These are phyloP conservation scores for Aleiodes alternator DNA, from an alignment of 2,888 invertebrate genomes.

Conservation along the genomic window DNA sequence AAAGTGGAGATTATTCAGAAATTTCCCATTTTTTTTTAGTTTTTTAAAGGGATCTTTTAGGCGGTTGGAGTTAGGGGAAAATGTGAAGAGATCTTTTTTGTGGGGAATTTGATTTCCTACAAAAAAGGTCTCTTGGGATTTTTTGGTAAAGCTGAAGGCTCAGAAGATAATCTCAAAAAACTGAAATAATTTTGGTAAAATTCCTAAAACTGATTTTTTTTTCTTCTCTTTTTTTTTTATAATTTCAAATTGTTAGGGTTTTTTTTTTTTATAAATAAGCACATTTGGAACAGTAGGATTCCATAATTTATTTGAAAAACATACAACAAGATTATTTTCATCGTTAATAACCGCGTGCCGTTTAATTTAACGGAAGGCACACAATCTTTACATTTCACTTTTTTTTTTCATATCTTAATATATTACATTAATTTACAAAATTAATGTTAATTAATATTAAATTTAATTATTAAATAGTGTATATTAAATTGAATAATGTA, in stretches of 20 bases:
- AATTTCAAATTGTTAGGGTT: background rate
- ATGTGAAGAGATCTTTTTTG: no score
- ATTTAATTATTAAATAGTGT: slow-evolving; percentile 49
- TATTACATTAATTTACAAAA: slow-evolving; percentile 72
- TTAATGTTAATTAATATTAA: slow-evolving; percentile 62
- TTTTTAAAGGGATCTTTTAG: no score
- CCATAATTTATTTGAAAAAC: slow-evolving; percentile 72
- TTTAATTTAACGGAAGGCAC: slow-evolving; percentile 69
- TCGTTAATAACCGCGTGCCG: slow-evolving; percentile 66
- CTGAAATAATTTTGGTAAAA: no score
- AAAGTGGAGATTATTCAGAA: background rate
- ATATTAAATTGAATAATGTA: slow-evolving; percentile 63
- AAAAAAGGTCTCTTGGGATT: no score
- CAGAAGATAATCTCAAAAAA: no score
- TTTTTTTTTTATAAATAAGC: background rate
- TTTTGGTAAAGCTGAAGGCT: no score
- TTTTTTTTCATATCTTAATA: slow-evolving; percentile 54
- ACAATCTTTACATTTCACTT: slow-evolving; percentile 63
- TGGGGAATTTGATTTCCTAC: no score
- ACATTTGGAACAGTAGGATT: slow-evolving; percentile 59
- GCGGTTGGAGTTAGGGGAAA: no score
- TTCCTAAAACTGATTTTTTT: no score
- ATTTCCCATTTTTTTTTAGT: no score
- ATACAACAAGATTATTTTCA: slow-evolving; percentile 71
- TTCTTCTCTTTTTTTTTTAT: no score